A percentile compares a stretch with the other conserved stretches of the same genome.
phyloP scores from a whole-genome alignment of 2,888 invertebrate species.

The Cataglyphis albicans region DNA sequence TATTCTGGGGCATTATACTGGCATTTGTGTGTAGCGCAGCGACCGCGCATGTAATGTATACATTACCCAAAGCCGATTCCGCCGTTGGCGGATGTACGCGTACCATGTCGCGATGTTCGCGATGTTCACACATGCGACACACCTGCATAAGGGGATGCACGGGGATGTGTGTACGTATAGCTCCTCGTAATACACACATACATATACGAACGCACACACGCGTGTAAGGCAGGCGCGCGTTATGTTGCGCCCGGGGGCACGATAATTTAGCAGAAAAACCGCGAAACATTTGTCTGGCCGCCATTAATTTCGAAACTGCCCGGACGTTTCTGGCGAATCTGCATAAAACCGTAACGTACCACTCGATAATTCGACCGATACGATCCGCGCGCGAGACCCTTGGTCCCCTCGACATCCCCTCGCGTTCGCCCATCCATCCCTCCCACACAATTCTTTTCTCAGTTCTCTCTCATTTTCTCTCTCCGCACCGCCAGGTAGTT shows the following conservation, averaged over 20 bases:
- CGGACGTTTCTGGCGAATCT: constrained; percentile 72
- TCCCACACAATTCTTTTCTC: not conserved
- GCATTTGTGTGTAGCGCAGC: constrained; percentile 38
- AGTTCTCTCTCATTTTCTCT: not conserved
- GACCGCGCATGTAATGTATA: constrained; percentile 52
- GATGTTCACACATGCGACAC: not conserved
- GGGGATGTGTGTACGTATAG: not conserved
- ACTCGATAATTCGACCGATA: constrained; percentile 79
- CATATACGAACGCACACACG: not conserved
- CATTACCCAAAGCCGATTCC: constrained; percentile 49
- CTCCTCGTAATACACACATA: not conserved
- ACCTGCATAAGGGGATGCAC: not conserved
- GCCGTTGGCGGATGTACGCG: constrained; percentile 36
- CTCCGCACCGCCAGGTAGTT: constrained; percentile 23
- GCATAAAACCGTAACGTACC: constrained; percentile 77
- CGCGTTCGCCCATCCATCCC: not conserved
- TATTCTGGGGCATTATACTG: constrained; percentile 48
- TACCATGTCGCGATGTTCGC: constrained; percentile 36
- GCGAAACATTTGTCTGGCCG: constrained; percentile 76
- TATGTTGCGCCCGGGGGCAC: constrained; percentile 71
- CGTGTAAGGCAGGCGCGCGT: constrained; percentile 47
- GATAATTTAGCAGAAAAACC: constrained; percentile 78
- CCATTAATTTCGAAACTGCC: constrained; percentile 76
- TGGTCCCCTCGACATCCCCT: not conserved
- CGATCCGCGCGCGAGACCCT: constrained; percentile 28